Percentiles rank a stretch among this genome's conserved stretches.
Conservation (phyloP, 2,113 vertebrate genomes). For the Rhea americana region DNA sequence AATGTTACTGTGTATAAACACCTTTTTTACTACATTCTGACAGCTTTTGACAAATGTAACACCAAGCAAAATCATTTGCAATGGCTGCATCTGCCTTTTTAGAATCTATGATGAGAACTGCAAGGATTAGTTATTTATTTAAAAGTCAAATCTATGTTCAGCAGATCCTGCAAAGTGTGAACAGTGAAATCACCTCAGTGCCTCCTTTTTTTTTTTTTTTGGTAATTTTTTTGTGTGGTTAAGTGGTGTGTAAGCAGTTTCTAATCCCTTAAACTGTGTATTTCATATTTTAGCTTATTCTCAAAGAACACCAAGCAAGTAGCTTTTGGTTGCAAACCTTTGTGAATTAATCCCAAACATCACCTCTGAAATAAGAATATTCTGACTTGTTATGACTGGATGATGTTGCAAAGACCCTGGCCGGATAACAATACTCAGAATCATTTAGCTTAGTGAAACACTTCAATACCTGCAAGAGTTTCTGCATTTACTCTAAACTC, state of each 20-base stretch:
- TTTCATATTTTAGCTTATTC: neutral
- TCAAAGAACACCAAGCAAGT: neutral
- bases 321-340: neutral
- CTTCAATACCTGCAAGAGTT: neutral
- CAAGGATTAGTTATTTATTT: slow-evolving; percentile 56
- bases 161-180: slow-evolving; percentile 53
- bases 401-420: neutral
- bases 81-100: slow-evolving; percentile 61
- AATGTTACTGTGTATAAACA: slow-evolving; percentile 52
- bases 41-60: slow-evolving; percentile 66
- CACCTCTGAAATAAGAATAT: slow-evolving; percentile 5
- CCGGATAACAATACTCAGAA: neutral
- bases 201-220: neutral
- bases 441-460: neutral
- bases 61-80: slow-evolving; percentile 55
- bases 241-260: neutral
- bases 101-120: slow-evolving; percentile 26
- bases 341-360: slow-evolving; percentile 5
- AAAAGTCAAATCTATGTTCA: slow-evolving; percentile 5
- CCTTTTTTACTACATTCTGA: slow-evolving; percentile 53
- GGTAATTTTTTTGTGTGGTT: neutral
- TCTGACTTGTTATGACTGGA: neutral
- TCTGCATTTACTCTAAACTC: neutral
- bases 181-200: slow-evolving; percentile 4
- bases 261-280: neutral